Evolutionary conservation across 2,888 invertebrate genomes (phyloP), one percentile per base, ranked within the genome.

Genomic region (Lordiphosa fenestrarum): DNA sequence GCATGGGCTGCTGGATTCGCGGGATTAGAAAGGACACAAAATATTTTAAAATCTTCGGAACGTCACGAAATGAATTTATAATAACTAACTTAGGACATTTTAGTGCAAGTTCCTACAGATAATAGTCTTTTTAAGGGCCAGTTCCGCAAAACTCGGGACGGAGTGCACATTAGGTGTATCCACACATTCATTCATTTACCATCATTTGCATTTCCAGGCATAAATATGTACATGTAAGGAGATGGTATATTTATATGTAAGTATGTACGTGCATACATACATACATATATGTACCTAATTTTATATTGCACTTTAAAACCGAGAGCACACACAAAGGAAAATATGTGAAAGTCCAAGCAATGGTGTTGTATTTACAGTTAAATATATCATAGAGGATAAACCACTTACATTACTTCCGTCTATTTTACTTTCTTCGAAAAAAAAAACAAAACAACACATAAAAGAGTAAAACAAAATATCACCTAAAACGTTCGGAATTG

Each of bases 381-480:
- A n/a, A 44, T 39, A 46, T 15, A 19, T 21, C 13, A 15, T 46
- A 19, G 25, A 7, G 12, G 35, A 12, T 10, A 42, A 6, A 30
- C 30, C 51, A 82, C 74, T 74, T 74, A 74, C 74, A 74, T 74
- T 82, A 74, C 74, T 74, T 82, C 64, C 78, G 71, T 71, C 57
- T 78, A 72, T 62, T 73, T 69, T 63, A 74, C 67, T 67, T 74
- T 78, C 59, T 71, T 55, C 53, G 38, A 74, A 73, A 68, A 73
- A 68, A 73, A 71, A 72, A 70, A 59, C 80, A 74, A 82, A 82
- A 82, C 81, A 73, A 78, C 81, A 65, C 73, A 65, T 56, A 71
- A 69, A 75, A 61, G 69, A 50, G 70, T 60, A 69, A 62, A 73
- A 62, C 57, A 63, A 73, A 80, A 67, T 73, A 64, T 47, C 50